phyloP scores from a whole-genome alignment of 1,140 invertebrate genomes.

The Adoxophyes honmai region DNA sequence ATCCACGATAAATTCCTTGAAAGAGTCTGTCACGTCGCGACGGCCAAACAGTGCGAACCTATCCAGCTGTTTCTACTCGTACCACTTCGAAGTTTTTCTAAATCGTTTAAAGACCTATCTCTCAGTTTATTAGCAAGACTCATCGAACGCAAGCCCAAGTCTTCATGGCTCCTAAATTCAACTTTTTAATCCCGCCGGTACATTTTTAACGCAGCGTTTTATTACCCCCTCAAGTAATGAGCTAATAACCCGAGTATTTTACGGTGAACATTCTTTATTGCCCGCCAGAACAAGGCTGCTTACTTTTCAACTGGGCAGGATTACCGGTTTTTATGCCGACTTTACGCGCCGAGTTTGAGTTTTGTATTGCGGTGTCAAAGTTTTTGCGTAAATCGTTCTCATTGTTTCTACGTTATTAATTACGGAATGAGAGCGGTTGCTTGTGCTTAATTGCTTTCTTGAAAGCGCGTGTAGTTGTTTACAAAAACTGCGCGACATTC shows the following conservation, averaged over 20 bases:
- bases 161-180: not conserved
- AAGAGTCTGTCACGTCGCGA: no score
- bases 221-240: slow-evolving; percentile 13
- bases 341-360: slow-evolving; percentile 1
- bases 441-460: not conserved
- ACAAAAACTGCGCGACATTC: no score
- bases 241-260: slow-evolving; percentile 9
- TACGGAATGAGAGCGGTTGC: not conserved
- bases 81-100: not conserved
- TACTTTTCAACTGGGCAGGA: slow-evolving; percentile 6
- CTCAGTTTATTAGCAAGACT: no score
- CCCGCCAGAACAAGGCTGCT: slow-evolving; percentile 2
- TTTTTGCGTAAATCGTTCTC: slow-evolving; percentile 7
- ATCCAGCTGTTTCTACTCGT: not conserved
- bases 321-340: not conserved
- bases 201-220: slow-evolving; percentile 7
- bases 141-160: no score
- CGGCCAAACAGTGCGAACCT: no score
- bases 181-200: not conserved
- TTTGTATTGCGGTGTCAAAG: slow-evolving; percentile 14
- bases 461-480: no score
- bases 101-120: not conserved
- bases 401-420: slow-evolving; percentile 10
- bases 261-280: slow-evolving; percentile 9
- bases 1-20: no score